Percentiles rank a stretch among this genome's conserved stretches.
phyloP scores from a whole-genome alignment of 2,797 vertebrate genomes.

The Graptemys geographica region DNA sequence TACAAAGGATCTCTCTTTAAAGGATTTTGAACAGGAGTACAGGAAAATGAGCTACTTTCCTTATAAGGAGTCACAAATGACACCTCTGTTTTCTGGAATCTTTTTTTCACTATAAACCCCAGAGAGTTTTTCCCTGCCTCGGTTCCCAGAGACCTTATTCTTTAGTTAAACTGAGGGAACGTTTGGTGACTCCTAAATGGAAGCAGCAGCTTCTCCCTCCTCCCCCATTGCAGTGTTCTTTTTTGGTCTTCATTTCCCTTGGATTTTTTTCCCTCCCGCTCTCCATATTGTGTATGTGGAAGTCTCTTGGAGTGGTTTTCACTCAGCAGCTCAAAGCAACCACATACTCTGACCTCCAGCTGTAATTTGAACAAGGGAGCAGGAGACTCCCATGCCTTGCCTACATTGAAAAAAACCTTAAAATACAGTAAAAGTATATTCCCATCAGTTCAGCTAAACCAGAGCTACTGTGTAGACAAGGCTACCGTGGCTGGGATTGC shows the following conservation, averaged over 20 bases:
- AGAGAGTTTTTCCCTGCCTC: background rate
- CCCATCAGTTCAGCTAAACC: background rate
- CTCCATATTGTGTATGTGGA: background rate
- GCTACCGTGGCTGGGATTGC: rapidly evolving
- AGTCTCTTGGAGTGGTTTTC: background rate
- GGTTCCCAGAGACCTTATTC: background rate
- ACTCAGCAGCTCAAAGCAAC: background rate
- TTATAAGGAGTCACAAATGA: background rate
- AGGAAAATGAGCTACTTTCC: background rate
- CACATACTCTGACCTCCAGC: background rate
- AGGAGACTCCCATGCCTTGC: background rate
- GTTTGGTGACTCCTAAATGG: background rate
- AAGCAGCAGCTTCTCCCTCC: background rate
- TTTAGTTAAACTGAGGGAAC: background rate
- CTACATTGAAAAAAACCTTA: rapidly evolving
- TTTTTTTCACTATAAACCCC: background rate
- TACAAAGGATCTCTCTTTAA: background rate
- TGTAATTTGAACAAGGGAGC: background rate
- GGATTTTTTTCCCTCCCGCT: background rate
- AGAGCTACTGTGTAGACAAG: background rate
- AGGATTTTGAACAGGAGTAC: conserved; percentile 9
- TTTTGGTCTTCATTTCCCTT: background rate
- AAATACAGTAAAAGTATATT: background rate
- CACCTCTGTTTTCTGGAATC: rapidly evolving
- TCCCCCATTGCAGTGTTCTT: background rate